Evolutionary conservation across 2,888 invertebrate species (phyloP), one percentile per base, ranked within the genome.

Genomic region (Cylloceria caligata): DNA sequence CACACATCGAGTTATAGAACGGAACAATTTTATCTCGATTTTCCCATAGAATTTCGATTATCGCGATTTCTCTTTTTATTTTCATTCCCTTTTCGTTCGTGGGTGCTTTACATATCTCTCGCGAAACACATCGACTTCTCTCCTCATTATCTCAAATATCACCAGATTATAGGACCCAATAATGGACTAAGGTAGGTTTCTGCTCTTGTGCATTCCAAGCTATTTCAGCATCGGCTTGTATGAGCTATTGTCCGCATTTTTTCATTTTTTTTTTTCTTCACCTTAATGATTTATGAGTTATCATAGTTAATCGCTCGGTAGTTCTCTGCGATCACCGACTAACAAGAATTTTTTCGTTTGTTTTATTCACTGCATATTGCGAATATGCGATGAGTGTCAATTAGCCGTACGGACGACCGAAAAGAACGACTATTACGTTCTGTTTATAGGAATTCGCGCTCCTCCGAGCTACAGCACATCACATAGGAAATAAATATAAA

Each of bases 131-230:
- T 36, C 60, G 60, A 64, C 42, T 64, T 64, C 39, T 30, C 55
- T 36, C 52, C 24, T 39, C 24, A 62, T 73, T 39, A 62, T 39
- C 62, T 49, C 34, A 57, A 79, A 52, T 76, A 71, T 60, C 57
- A 45, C 64, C 49, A 73, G 74, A 76, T 52, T 71, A 21, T 76
- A 78, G 71, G 67, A 78, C 68, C 68, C 67, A 42, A 78, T 82
- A 68, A 67, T 79, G 79, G 78, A 82, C 69, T 49, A 84, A 83
- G 86, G 86, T 86, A 84, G 86, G 85, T 85, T 83, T 65, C 55
- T 72, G 68, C 76, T 76, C 65, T 77, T 81, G 81, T 80, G 82
- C 86, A 86, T 86, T 84, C 76, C 80, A 72, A 85, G 81, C 86
- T 82, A 75, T 52, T 73, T 80, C 71, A 77, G 80, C 83, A 80